Percentiles rank a stretch among this genome's conserved stretches.
phyloP scores from a whole-genome alignment of 2,113 vertebrate species.

The Centropus bengalensis region DNA sequence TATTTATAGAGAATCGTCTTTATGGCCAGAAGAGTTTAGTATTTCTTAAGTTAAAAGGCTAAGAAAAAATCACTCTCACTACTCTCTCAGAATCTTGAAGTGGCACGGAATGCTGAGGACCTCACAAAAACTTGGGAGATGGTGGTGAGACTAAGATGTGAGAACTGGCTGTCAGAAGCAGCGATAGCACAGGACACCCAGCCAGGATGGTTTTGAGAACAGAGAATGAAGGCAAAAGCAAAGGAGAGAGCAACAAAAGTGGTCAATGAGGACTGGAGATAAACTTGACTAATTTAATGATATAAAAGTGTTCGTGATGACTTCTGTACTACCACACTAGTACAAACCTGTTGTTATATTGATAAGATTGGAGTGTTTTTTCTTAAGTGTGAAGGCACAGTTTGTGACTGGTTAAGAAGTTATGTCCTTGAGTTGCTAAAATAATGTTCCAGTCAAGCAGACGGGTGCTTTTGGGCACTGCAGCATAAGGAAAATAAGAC shows the following conservation, averaged over 20 bases:
- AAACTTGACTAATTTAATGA: background rate
- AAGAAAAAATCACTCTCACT: background rate
- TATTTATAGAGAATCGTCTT: background rate
- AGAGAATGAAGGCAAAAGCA: background rate
- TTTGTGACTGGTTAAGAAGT: background rate
- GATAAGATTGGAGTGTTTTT: background rate
- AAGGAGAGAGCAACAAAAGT: background rate
- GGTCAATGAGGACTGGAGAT: background rate
- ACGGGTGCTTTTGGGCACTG: background rate
- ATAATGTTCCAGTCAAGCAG: background rate
- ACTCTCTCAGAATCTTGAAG: background rate
- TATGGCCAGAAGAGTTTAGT: background rate
- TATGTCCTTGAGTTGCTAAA: background rate
- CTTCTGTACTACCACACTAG: background rate
- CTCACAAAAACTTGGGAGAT: background rate
- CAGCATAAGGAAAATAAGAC: background rate
- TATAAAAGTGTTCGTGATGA: background rate
- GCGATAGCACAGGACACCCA: background rate
- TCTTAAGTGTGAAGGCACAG: background rate
- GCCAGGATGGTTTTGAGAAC: background rate
- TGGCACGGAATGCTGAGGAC: background rate
- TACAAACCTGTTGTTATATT: background rate
- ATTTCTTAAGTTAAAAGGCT: background rate
- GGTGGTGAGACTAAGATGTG: background rate
- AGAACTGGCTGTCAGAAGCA: background rate